Base-by-base conservation (phyloP, 2,797 vertebrate genomes). In the Tragelaphus oryx region DNA sequence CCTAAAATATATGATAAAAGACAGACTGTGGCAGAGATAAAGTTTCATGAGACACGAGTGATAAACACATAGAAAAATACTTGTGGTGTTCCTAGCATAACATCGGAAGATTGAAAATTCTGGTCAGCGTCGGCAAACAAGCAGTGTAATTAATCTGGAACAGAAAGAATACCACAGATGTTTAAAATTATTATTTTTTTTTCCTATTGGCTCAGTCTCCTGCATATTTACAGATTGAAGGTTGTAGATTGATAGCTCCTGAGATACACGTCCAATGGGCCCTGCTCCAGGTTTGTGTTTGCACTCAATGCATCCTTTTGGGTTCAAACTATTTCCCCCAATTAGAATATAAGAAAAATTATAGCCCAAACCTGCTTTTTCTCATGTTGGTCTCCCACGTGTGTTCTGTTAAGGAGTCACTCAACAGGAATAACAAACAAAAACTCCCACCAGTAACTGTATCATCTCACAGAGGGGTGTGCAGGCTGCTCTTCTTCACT, bases 91-190 rank as follows among this genome's bases (percentile, higher is more conserved):
- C 97, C 97, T 97, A 97, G 91, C 97, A 96, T 97, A 97, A 95
- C 96, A 97, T 93, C 60, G 89, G 97, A 98, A 96, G 97, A 98
- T 97, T 98, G 97, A 97, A 97, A 97, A 98, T 98, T 98, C 98
- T 98, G 98, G 97, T 97, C 98, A 98, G 95, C 12, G 0, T 98
- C 97, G 97, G 95, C 97, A 98, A 98, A 95, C 93, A 96, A 98
- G 97, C 95, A 97, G 94, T 98, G 94, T 98, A 98, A 98, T 98
- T 98, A 98, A 98, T 98, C 97, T 98, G 97, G 97, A 98, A 98
- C 97, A 94, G 98, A 98, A 98, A 98, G 98, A 98, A 98, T 98
- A 98, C 97, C 98, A 98, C 98, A 98, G 98, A 98, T 98, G 98
- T 98, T 98, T 98, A 98, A 98, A 98, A 98, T 98, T 98, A 98